Percentiles rank a stretch among this genome's conserved stretches.
These are phyloP conservation scores for Pristionchus exspectatus DNA, from an alignment of 2,888 invertebrate genomes.

Conservation along the genomic window DNA sequence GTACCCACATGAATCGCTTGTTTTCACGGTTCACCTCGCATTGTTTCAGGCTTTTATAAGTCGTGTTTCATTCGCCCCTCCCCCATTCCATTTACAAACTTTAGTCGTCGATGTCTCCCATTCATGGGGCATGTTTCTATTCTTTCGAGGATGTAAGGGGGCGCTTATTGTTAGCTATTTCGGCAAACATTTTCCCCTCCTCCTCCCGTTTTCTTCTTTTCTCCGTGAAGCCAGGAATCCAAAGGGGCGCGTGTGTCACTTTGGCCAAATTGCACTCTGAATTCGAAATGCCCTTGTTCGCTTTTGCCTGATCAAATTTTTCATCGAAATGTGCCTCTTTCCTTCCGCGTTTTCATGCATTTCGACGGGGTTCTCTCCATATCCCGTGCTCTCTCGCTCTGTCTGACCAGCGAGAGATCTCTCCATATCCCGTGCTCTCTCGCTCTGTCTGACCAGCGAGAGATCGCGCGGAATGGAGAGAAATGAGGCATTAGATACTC, in stretches of 20 bases:
- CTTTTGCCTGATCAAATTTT: not conserved
- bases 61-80: not conserved
- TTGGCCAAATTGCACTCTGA: constrained; percentile 13
- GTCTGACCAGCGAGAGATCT: not conserved
- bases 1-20: not conserved
- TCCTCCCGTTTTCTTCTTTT: not conserved
- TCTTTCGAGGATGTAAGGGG: not conserved
- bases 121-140: not conserved
- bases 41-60: constrained; percentile 3
- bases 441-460: not conserved
- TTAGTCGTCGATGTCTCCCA: not conserved
- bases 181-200: not conserved
- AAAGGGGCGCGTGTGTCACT: constrained; percentile 4
- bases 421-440: not conserved
- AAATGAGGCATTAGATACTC: too few relatives aligned
- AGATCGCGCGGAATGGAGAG: too few relatives aligned
- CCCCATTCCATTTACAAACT: not conserved
- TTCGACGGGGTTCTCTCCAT: not conserved
- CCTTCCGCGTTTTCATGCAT: constrained; percentile 12
- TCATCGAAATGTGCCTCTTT: not conserved
- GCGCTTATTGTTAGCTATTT: constrained; percentile 9
- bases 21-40: not conserved
- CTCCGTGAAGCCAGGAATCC: not conserved
- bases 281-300: not conserved
- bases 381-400: not conserved